These are phyloP conservation scores for Coregonus suidteri DNA, from an alignment of 2,797 vertebrate species.

Conservation along the genomic window DNA sequence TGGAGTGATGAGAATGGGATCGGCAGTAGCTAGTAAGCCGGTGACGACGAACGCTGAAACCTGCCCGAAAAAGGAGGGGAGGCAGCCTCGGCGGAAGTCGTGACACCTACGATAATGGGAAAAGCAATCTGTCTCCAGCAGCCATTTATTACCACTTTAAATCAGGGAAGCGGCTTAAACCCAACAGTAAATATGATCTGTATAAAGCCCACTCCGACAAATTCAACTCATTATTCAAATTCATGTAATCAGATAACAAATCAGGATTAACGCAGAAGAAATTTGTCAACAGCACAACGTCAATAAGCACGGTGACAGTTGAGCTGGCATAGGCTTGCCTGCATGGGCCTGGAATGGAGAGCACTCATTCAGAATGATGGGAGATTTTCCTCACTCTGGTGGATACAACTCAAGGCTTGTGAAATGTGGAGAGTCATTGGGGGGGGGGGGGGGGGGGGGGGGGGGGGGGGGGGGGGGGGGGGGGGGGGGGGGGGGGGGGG, in stretches of 20 bases:
- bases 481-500: neutral
- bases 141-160: constrained; percentile 41
- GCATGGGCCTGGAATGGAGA: too few relatives aligned
- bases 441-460: neutral
- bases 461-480: neutral
- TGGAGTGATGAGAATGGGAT: too few relatives aligned
- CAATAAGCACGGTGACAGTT: constrained; percentile 51
- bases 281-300: constrained; percentile 51
- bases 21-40: too few relatives aligned
- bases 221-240: constrained; percentile 62
- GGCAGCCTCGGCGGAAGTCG: too few relatives aligned
- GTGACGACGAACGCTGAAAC: too few relatives aligned
- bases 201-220: constrained; percentile 52
- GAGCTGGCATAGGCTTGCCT: constrained; percentile 23
- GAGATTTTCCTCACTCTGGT: neutral
- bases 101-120: constrained; percentile 7
- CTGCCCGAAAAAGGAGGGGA: too few relatives aligned
- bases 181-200: constrained; percentile 39
- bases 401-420: neutral
- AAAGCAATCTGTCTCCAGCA: constrained; percentile 35
- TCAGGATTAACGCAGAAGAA: constrained; percentile 56
- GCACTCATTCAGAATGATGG: constrained; percentile 22
- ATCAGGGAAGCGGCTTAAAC: constrained; percentile 29
- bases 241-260: constrained; percentile 56
- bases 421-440: neutral